These are phyloP conservation scores for Bombus polaris DNA, from an alignment of 1,140 invertebrate species.

Conservation along the genomic window DNA sequence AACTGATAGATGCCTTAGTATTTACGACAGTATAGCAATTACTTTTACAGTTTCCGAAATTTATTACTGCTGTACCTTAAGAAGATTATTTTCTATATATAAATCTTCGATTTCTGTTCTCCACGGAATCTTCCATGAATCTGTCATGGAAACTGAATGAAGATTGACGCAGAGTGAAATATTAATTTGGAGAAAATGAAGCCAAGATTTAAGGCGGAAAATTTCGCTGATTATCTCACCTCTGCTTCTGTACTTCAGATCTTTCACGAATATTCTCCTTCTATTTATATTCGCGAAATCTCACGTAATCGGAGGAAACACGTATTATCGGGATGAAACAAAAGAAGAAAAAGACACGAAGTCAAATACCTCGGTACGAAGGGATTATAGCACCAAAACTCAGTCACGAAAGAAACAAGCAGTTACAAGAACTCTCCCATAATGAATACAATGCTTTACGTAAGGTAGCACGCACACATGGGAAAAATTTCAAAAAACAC, in stretches of 20 bases:
- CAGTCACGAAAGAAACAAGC: constrained; percentile 43
- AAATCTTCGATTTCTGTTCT: no score
- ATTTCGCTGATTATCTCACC: not conserved
- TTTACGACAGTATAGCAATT: no score
- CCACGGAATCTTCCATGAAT: not conserved
- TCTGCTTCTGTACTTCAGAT: not conserved
- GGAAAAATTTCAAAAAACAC: constrained; percentile 37
- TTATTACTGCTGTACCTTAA: no score
- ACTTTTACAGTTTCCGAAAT: no score
- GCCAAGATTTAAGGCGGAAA: not conserved
- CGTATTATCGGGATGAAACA: not conserved
- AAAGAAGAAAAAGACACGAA: not conserved
- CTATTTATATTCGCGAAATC: not conserved
- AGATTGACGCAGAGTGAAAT: no score
- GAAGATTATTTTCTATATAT: no score
- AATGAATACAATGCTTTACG: constrained; percentile 54
- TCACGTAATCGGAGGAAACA: not conserved
- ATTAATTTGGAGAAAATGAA: no score
- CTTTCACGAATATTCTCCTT: not conserved
- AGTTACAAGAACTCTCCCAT: constrained; percentile 41
- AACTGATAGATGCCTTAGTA: no score
- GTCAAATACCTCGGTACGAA: constrained; percentile 29
- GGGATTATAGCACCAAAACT: constrained; percentile 46
- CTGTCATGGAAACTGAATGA: not conserved
- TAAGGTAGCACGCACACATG: constrained; percentile 36